These are phyloP conservation scores for Psammodynastes pulverulentus DNA, from an alignment of 2,113 vertebrate genomes.

Conservation along the genomic window DNA sequence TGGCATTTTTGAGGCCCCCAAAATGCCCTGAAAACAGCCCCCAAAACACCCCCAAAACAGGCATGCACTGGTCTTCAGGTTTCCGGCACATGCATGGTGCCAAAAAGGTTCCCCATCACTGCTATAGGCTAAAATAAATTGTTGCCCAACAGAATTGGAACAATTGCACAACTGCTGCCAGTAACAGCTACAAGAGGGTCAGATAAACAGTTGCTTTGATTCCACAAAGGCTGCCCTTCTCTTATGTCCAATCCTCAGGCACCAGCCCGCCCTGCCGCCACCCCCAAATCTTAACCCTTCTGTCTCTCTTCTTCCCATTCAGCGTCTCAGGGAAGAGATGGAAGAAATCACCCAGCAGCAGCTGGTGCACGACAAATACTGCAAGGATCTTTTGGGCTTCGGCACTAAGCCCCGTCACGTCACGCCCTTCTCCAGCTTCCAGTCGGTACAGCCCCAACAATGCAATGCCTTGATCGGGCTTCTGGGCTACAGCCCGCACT, in stretches of 20 bases:
- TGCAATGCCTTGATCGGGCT: slow-evolving; percentile 93
- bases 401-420: slow-evolving; percentile 95
- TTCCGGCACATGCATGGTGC: too few relatives aligned
- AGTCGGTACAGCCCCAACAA: slow-evolving; percentile 92
- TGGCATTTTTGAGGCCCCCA: too few relatives aligned
- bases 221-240: not conserved
- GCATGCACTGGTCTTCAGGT: too few relatives aligned
- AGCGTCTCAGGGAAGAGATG: slow-evolving; percentile 98
- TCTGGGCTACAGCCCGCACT: slow-evolving; percentile 88
- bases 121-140: not conserved
- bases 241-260: not conserved
- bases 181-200: not conserved
- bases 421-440: slow-evolving; percentile 95
- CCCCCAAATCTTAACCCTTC: not conserved
- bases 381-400: slow-evolving; percentile 94
- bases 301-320: not conserved
- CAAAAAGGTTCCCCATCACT: too few relatives aligned
- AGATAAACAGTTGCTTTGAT: too few relatives aligned
- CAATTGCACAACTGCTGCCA: not conserved
- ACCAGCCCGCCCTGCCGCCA: not conserved
- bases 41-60: too few relatives aligned
- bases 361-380: slow-evolving; percentile 96
- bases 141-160: not conserved
- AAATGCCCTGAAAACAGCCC: too few relatives aligned
- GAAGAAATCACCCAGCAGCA: slow-evolving; percentile 99